Evolutionary conservation across 2,888 invertebrate genomes (phyloP).

Genomic region (Ectropis crepuscularia): DNA sequence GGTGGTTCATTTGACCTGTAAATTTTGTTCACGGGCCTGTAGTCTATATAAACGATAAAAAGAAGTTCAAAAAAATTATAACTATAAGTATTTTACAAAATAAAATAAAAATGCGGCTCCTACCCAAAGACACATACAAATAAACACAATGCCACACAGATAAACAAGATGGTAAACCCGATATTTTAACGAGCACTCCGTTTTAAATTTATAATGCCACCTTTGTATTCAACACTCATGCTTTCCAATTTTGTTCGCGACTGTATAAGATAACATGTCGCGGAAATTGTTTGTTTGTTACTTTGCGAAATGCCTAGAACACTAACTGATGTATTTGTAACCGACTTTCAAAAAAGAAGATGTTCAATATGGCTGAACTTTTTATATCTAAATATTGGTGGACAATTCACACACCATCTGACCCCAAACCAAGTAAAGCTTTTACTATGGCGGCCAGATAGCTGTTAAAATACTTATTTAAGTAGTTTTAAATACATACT

Average conservation of each 20-base stretch:
- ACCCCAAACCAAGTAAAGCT: no score
- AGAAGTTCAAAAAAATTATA: no score
- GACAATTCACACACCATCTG: no score
- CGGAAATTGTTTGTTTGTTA: conserved; percentile 1
- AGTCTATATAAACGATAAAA: no score
- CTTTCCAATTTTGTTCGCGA: conserved; percentile 63
- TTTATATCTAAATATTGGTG: no score
- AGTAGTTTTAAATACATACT: no score
- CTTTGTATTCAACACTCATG: conserved; percentile 78
- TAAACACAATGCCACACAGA: conserved; percentile 44
- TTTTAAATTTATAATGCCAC: conserved; percentile 80
- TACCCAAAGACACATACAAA: conserved; percentile 12
- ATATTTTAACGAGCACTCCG: conserved; percentile 75
- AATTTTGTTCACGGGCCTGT: no score
- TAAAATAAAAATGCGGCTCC: no score
- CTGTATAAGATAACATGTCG: conserved; percentile 49
- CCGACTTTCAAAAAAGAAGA: not conserved
- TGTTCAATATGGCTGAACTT: not conserved
- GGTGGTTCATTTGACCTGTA: no score
- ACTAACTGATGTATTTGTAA: not conserved
- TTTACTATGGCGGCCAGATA: no score
- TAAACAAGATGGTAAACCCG: conserved; percentile 58
- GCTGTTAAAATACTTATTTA: no score
- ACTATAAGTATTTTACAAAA: no score
- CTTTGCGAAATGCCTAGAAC: conserved; percentile 22